Percentiles rank a stretch among this genome's conserved stretches.
phyloP scores from a whole-genome alignment of 1,140 invertebrate species.

The Cydia strobilella region DNA sequence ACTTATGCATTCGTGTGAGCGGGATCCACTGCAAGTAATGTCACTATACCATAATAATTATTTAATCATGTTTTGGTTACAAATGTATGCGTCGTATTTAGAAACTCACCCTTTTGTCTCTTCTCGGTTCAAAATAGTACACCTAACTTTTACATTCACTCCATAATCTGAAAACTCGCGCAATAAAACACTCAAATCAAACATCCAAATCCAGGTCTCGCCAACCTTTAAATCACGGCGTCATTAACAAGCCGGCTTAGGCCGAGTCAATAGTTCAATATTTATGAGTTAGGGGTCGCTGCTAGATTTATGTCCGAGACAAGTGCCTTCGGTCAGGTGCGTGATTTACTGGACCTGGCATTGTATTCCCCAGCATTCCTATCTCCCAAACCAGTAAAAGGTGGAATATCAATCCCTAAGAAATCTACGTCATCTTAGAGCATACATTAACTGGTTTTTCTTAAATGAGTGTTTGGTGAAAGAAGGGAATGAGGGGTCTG shows the following conservation, averaged over 20 bases:
- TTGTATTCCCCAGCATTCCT: background rate
- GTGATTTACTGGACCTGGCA: slow-evolving; percentile 54
- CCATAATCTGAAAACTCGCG: background rate
- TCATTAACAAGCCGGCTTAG: slow-evolving; percentile 58
- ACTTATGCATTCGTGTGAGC: too few species aligned
- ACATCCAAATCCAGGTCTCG: slow-evolving; percentile 22
- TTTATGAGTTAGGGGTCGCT: slow-evolving; percentile 59
- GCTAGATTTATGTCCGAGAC: slow-evolving; percentile 64
- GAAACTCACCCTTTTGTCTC: too few species aligned
- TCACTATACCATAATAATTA: too few species aligned
- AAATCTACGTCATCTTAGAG: background rate
- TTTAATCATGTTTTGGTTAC: too few species aligned
- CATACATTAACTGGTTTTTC: background rate
- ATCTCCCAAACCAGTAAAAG: background rate
- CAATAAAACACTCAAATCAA: background rate
- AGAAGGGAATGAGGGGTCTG: background rate
- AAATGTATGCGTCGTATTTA: too few species aligned
- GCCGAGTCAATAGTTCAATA: slow-evolving; percentile 69
- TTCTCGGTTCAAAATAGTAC: background rate
- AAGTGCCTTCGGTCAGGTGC: slow-evolving; percentile 66
- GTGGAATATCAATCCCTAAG: background rate
- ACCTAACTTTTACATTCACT: background rate
- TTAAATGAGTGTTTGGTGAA: background rate
- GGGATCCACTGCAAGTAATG: too few species aligned
- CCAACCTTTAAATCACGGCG: slow-evolving; percentile 40